phyloP scores from a whole-genome alignment of 2,888 invertebrate genomes.

The Neria commutata region DNA sequence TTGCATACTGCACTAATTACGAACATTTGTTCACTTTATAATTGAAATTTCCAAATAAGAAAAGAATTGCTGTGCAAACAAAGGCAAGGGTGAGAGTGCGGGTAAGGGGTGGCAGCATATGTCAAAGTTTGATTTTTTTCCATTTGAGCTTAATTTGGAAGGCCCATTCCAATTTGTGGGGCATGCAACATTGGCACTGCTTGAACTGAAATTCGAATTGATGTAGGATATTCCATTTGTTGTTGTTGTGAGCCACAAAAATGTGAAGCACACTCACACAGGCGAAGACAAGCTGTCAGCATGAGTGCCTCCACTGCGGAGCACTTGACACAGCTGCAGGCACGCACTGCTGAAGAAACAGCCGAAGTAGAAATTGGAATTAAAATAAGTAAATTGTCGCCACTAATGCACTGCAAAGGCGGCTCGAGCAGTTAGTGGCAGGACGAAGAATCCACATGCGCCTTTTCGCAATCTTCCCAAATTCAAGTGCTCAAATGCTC shows the following conservation, averaged over 20 bases:
- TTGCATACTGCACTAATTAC: constrained; percentile 51
- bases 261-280: too few relatives aligned
- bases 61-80: constrained; percentile 43
- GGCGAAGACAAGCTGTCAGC: too few relatives aligned
- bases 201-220: too few relatives aligned
- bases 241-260: too few relatives aligned
- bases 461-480: constrained; percentile 41
- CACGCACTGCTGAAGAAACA: neutral
- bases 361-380: neutral
- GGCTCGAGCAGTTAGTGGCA: neutral
- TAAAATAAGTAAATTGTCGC: constrained; percentile 1
- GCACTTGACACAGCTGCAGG: neutral
- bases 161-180: too few relatives aligned
- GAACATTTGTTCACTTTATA: constrained; percentile 42
- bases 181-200: too few relatives aligned
- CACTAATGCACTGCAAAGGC: neutral
- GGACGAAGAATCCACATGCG: constrained; percentile 31
- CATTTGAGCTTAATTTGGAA: too few relatives aligned
- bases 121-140: neutral
- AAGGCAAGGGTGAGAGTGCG: constrained; percentile 4
- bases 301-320: too few relatives aligned
- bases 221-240: too few relatives aligned
- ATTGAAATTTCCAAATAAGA: constrained; percentile 43
- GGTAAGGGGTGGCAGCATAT: neutral
- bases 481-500: constrained; percentile 21